Percentiles rank a stretch among this genome's conserved stretches.
Evolutionary conservation across 1,140 invertebrate genomes (phyloP).

Genomic region (Triops longicaudatus): DNA sequence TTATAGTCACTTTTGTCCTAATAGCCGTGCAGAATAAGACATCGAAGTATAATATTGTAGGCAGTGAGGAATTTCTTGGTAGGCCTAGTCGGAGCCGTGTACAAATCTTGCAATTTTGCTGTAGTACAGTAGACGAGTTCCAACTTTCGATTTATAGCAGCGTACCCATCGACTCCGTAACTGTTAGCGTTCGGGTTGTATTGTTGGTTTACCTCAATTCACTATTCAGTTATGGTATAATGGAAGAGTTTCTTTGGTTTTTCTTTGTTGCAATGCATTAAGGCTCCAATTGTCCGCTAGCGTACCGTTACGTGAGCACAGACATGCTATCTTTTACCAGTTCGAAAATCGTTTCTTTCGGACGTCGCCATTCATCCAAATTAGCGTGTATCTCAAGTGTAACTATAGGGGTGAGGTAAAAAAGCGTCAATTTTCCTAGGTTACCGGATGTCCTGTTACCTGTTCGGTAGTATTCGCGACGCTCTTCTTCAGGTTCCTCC

Average conservation of each 20-base stretch:
- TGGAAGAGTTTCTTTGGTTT: background rate
- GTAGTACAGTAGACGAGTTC: too few relatives aligned
- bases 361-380: background rate
- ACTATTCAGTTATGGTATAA: background rate
- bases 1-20: too few relatives aligned
- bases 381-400: background rate
- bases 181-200: background rate
- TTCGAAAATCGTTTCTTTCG: background rate
- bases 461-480: background rate
- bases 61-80: too few relatives aligned
- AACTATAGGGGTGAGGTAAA: background rate
- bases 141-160: too few relatives aligned
- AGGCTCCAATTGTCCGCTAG: background rate
- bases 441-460: conserved; percentile 7
- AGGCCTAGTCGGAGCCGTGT: too few relatives aligned
- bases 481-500: background rate
- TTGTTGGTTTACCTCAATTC: background rate
- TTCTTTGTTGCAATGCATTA: background rate
- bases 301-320: background rate
- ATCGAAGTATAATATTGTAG: too few relatives aligned
- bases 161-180: background rate
- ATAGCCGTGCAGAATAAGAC: too few relatives aligned
- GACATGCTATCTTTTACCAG: background rate
- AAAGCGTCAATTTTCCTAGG: background rate
- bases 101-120: too few relatives aligned